These are phyloP conservation scores for Temnothorax nylanderi DNA, from an alignment of 1,140 invertebrate species.

Conservation along the genomic window DNA sequence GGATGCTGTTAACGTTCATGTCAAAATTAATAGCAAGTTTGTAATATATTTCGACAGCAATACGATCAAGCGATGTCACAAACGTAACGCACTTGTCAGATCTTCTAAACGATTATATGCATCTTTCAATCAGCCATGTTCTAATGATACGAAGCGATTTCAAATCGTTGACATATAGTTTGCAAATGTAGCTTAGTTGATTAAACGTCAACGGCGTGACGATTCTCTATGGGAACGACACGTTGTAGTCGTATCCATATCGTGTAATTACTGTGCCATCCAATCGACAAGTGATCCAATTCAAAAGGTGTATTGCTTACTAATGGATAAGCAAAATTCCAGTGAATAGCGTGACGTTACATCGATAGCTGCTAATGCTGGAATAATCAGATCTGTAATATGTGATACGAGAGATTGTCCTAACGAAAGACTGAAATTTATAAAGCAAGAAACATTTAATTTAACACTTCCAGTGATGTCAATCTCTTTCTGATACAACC, in stretches of 20 bases:
- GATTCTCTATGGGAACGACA: slow-evolving; percentile 65
- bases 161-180: slow-evolving; percentile 37
- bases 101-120: not conserved
- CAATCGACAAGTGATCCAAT: slow-evolving; percentile 67
- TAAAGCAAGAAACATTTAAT: not conserved
- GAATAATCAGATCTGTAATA: not conserved
- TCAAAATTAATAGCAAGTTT: slow-evolving; percentile 41
- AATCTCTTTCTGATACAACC: not conserved
- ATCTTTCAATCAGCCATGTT: slow-evolving; percentile 25
- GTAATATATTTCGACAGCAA: slow-evolving; percentile 23
- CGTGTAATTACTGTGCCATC: slow-evolving; percentile 71
- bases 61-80: slow-evolving; percentile 1
- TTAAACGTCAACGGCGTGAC: slow-evolving; percentile 47
- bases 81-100: slow-evolving; percentile 7
- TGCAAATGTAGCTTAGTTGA: slow-evolving; percentile 43
- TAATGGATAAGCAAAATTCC: slow-evolving; percentile 69
- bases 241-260: slow-evolving; percentile 59
- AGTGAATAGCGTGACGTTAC: slow-evolving; percentile 26
- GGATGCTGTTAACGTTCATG: slow-evolving; percentile 16
- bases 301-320: slow-evolving; percentile 72
- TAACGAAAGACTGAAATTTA: not conserved
- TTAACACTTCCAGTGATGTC: not conserved
- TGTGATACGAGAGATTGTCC: not conserved
- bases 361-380: slow-evolving; percentile 1
- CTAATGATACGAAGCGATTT: not conserved